Base-by-base conservation (phyloP, 1,140 invertebrate species). In the Drosophila nikananu region DNA sequence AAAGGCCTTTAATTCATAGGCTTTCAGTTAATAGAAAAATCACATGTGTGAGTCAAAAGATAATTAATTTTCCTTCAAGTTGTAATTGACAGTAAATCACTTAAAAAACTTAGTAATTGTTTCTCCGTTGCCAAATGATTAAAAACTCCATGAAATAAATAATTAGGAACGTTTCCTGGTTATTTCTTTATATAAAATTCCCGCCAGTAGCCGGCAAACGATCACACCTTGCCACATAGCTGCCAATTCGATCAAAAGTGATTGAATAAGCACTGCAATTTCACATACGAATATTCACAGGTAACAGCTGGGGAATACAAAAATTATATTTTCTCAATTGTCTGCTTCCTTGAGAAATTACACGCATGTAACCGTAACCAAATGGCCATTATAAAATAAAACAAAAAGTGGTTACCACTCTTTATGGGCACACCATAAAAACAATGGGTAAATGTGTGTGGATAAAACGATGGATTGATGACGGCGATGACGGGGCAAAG, bases 291-390 rank as follows among this genome's bases (percentile, higher is more conserved):
- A 55, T 55, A 71, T 60, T 51, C 54, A 39, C 54, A 72, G 58
- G 32, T 35, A 35, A 35, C 32, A 35, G 32, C 32, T 10, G 32
- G 32, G 37, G 15, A 35, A 19, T 25, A 51, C 19, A 23, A 42
- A 59, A 73, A 59, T 52, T 39, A 51, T 25, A 67, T 30, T 30
- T 60, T 66, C 71, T 52, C 71, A 62, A 80, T 83, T 89, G 83
- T 75, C 41, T 66, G 81, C 84, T 87, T 87, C 84, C 84, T 89
- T 89, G 86, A 81, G 84, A 89, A 89, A 89, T 84, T 90, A 84
- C 63, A 83, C 81, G 60, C 73, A 62, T 76, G 62, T 77, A 83
- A 84, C 61, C 74, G 58, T 51, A 81, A 72, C 41, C 70, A 77
- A 65, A 68, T 72, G 61, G 67, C 60, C 58, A 63, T 67, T 65